phyloP scores from a whole-genome alignment of 2,797 vertebrate species.

The Coranthus polyacanthus region DNA sequence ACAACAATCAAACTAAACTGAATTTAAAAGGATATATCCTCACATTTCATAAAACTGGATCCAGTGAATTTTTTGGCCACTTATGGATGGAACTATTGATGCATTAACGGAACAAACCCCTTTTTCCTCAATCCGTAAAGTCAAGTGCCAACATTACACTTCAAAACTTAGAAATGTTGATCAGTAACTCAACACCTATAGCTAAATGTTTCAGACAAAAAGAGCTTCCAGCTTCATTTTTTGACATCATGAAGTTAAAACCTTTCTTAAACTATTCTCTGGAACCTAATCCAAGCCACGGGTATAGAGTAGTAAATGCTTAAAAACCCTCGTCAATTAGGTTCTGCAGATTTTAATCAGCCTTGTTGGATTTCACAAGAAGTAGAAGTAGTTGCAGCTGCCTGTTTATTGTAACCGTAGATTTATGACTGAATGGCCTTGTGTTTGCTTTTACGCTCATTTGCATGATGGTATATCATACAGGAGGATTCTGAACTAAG shows the following conservation, averaged over 20 bases:
- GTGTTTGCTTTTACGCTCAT: constrained; percentile 8
- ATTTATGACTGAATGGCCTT: not conserved
- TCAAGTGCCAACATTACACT: no score
- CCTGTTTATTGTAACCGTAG: not conserved
- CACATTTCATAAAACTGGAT: no score
- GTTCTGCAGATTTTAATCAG: not conserved
- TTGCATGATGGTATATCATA: constrained; percentile 4
- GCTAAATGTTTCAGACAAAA: no score
- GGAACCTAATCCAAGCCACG: not conserved
- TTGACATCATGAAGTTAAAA: not conserved
- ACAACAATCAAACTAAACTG: no score
- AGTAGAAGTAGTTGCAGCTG: not conserved
- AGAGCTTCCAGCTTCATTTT: not conserved
- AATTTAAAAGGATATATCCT: no score
- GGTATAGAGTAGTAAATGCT: not conserved
- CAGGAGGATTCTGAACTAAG: not conserved
- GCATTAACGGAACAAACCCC: no score
- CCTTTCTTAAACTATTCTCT: not conserved
- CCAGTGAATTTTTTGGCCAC: no score
- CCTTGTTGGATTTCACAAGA: not conserved
- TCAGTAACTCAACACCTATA: no score
- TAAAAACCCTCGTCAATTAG: not conserved
- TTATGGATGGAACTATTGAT: no score
- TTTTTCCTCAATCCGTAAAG: no score
- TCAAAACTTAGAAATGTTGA: no score